These are phyloP conservation scores for Lipotes vexillifer DNA, from an alignment of 2,113 vertebrate genomes.

Conservation along the genomic window DNA sequence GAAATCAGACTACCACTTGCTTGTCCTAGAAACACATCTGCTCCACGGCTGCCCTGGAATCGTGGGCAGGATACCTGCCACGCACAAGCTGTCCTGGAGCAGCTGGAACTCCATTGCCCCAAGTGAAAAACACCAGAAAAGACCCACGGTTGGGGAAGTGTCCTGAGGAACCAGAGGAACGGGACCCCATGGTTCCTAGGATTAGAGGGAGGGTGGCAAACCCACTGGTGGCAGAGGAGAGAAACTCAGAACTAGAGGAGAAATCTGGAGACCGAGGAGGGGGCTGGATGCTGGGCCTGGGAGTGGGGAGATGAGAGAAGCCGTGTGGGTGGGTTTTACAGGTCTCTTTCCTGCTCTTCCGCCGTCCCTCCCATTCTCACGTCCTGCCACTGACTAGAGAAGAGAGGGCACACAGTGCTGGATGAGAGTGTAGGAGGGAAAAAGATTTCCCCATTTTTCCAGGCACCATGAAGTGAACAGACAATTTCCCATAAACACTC, in stretches of 20 bases:
- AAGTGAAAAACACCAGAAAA: background rate
- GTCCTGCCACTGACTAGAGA: background rate
- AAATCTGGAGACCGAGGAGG: background rate
- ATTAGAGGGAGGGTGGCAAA: too few species aligned
- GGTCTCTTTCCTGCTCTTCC: background rate
- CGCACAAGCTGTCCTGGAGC: background rate
- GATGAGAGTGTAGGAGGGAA: fast-evolving
- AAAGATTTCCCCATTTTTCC: background rate
- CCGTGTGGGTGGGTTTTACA: too few species aligned
- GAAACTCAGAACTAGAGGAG: background rate
- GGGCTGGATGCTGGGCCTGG: fast-evolving
- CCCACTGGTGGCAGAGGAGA: background rate
- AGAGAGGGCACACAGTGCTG: background rate
- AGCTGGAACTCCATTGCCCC: background rate
- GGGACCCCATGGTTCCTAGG: too few species aligned
- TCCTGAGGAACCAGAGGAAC: background rate
- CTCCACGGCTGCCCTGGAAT: background rate
- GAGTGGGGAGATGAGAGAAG: background rate
- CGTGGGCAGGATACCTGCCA: fast-evolving
- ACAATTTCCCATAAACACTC: background rate
- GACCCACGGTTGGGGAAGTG: fast-evolving
- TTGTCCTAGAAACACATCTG: background rate
- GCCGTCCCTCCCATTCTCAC: background rate
- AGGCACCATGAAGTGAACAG: background rate
- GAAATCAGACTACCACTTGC: background rate